A percentile compares a stretch with the other conserved stretches of the same genome.
Evolutionary conservation across 2,888 invertebrate species (phyloP).

Genomic region (Folsomia candida): DNA sequence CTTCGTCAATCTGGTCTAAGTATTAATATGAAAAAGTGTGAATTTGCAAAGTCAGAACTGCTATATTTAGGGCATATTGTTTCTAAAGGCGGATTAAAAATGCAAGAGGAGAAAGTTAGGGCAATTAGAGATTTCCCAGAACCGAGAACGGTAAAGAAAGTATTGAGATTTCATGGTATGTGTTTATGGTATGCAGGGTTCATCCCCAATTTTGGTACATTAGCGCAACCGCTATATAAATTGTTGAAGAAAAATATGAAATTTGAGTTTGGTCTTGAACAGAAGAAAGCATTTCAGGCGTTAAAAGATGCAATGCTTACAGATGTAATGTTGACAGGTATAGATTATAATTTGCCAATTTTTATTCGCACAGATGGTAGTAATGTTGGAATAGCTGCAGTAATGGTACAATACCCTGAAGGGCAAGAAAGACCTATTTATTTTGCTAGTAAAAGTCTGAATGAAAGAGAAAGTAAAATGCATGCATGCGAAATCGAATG

Average conservation of each 20-base stretch:
- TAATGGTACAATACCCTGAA: conserved; percentile 11
- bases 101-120: conserved; percentile 25
- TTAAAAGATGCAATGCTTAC: conserved; percentile 21
- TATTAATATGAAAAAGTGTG: conserved; percentile 23
- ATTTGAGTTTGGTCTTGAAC: not conserved
- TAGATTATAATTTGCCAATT: conserved; percentile 25
- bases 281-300: conserved; percentile 18
- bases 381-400: conserved; percentile 23
- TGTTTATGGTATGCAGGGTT: conserved; percentile 30
- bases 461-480: not conserved
- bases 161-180: conserved; percentile 35
- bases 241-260: conserved; percentile 19
- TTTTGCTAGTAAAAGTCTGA: conserved; percentile 7
- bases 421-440: conserved; percentile 11
- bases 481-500: conserved; percentile 16
- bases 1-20: conserved; percentile 16
- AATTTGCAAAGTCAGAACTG: too few relatives aligned
- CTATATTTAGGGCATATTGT: conserved; percentile 36
- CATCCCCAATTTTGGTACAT: conserved; percentile 27
- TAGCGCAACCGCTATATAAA: conserved; percentile 27
- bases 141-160: conserved; percentile 27
- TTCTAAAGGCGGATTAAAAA: conserved; percentile 20
- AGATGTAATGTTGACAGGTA: conserved; percentile 13
- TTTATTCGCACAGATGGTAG: conserved; percentile 17
- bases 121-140: conserved; percentile 36